Evolutionary conservation across 1,140 invertebrate species (phyloP), one percentile per base, ranked within the genome.

Genomic region (Drosophila nigrodunni): DNA sequence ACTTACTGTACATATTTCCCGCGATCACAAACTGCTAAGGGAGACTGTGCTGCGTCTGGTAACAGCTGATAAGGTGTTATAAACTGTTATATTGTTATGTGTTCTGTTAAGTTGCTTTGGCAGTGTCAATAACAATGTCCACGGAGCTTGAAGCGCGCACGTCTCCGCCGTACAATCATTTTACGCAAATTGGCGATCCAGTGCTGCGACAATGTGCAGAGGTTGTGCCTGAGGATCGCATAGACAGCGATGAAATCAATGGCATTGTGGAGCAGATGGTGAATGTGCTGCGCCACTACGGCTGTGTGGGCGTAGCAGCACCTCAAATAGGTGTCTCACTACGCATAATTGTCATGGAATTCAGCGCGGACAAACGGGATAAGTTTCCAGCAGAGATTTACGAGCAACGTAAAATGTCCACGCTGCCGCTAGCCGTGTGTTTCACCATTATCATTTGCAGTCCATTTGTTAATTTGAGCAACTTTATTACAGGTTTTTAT

Each of bases 111-210:
- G 25, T 30, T 1, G 2, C 25, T 21, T 41, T 35, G 39, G 35
- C 18, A 55, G 52, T 55, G 5, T n/a, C 21, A 43, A 43, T 7
- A 43, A 0, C 7, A 37, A 18, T 86, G 83, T 60, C 71, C 3
- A 30, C 7, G 7, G 52, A 64, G 30, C 43, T 72, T 8, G 11
- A 8, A 1, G 6, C 61, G 1, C 60, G 41, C 8, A 54, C 18
- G 35, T 34, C n/a, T 55, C 80, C 83, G 13, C 95, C 95, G 2
- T 96, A 95, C 68, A 81, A 90, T 37, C 95, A 96, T 81, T 93
- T 96, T 8, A 94, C 95, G 8, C 93, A 96, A 94, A 93, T 96
- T 62, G 96, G 96, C 1, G 95, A 96, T 92, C 95, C 95, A 52
- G 93, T 93, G 18, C 93, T 96, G 75, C 93, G 95, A 64, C 82